These are phyloP conservation scores for Cheilosia vulpina DNA, from an alignment of 2,888 invertebrate genomes.

Conservation along the genomic window DNA sequence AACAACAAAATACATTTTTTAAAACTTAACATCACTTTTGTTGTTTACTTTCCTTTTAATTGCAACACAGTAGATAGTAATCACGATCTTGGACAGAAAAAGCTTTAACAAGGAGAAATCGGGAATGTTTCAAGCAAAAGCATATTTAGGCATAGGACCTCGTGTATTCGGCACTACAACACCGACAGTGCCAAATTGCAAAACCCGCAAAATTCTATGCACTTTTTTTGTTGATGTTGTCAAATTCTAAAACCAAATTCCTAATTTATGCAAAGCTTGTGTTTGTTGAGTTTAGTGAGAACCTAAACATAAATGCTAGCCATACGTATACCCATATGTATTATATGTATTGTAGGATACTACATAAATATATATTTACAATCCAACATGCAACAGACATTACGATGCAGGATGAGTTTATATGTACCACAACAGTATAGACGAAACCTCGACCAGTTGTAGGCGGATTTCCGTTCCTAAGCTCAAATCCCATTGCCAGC, in stretches of 20 bases:
- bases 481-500: conserved; percentile 70
- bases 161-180: background rate
- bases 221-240: background rate
- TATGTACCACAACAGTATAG: conserved; percentile 38
- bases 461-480: conserved; percentile 68
- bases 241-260: conserved; percentile 37
- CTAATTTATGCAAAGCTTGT: conserved; percentile 49
- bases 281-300: conserved; percentile 31
- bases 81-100: background rate
- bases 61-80: conserved; percentile 1
- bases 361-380: conserved; percentile 8
- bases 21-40: conserved; percentile 24
- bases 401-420: conserved; percentile 37
- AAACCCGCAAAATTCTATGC: conserved; percentile 10
- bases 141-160: no score
- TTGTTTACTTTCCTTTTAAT: conserved; percentile 23
- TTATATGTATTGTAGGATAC: background rate
- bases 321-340: background rate
- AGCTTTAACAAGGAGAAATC: background rate
- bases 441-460: conserved; percentile 64
- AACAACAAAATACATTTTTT: conserved; percentile 31
- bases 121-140: no score
- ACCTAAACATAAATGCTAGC: conserved; percentile 22
- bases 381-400: conserved; percentile 37
- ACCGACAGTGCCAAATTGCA: background rate